Percentiles rank a stretch among this genome's conserved stretches.
phyloP scores from a whole-genome alignment of 2,888 invertebrate species.

The Eremobia ochroleuca region DNA sequence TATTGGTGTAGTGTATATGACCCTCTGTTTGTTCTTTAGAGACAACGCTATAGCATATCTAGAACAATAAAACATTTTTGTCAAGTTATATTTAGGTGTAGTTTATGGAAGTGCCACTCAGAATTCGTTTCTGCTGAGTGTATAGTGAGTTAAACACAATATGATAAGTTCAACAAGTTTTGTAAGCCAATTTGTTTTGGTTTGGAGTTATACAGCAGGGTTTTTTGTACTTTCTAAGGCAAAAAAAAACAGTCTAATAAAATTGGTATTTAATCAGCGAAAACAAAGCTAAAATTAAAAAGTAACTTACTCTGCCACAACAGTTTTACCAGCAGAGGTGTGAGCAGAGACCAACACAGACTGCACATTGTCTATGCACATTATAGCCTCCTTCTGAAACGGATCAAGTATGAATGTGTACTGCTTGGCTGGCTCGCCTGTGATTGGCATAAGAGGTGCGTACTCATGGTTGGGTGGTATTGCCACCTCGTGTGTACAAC shows the following conservation, averaged over 20 bases:
- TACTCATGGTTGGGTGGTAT: conserved; percentile 97
- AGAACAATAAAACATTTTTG: conserved; percentile 31
- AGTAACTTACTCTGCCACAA: conserved; percentile 97
- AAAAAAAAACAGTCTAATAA: neutral
- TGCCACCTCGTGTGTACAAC: conserved; percentile 99
- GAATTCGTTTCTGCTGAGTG: neutral
- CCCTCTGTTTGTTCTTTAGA: conserved; percentile 97
- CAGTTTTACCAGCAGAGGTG: conserved; percentile 99
- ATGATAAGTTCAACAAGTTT: neutral
- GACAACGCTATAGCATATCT: conserved; percentile 99
- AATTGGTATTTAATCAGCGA: neutral
- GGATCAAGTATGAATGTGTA: conserved; percentile 99
- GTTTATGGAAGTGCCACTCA: neutral
- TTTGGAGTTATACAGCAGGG: neutral
- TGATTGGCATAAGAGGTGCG: conserved; percentile 90
- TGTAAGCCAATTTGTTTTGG: neutral
- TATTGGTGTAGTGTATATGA: conserved; percentile 99
- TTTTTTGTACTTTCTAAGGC: neutral
- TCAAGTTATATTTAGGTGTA: neutral
- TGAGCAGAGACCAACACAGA: conserved; percentile 99
- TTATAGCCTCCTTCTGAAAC: conserved; percentile 99
- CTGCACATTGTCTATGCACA: conserved; percentile 99
- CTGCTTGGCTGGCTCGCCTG: conserved; percentile 95
- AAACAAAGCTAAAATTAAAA: neutral
- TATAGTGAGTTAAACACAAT: neutral